phyloP scores from a whole-genome alignment of 2,113 vertebrate genomes.

The Centrocercus urophasianus region DNA sequence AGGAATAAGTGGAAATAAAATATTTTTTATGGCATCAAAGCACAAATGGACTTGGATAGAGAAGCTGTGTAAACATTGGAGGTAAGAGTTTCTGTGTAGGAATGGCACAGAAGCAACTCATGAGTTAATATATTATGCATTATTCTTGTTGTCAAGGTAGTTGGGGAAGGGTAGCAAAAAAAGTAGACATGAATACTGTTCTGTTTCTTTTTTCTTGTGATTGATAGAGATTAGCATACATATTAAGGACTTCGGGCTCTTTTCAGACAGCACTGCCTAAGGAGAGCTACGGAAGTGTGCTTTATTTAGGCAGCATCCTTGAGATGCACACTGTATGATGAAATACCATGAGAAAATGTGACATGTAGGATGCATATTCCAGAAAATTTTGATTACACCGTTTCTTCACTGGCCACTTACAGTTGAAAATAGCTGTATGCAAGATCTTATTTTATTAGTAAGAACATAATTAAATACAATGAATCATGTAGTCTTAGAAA shows the following conservation, averaged over 20 bases:
- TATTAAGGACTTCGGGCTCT: not conserved
- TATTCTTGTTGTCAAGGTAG: not conserved
- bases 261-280: not conserved
- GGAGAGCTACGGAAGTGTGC: not conserved
- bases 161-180: not conserved
- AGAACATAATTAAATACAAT: not conserved
- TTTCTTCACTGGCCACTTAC: slow-evolving; percentile 35
- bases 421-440: slow-evolving; percentile 13
- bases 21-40: not conserved
- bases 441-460: not conserved
- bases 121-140: not conserved
- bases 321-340: not conserved
- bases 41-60: not conserved
- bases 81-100: not conserved
- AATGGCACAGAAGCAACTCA: not conserved
- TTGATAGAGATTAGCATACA: not conserved
- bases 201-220: not conserved
- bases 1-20: not conserved
- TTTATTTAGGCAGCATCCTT: not conserved
- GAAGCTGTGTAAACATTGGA: slow-evolving; percentile 27
- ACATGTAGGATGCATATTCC: not conserved
- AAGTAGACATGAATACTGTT: not conserved
- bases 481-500: slow-evolving; percentile 30
- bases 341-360: not conserved
- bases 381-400: not conserved